These are phyloP conservation scores for Eolophus roseicapilla DNA, from an alignment of 2,113 vertebrate species.

Conservation along the genomic window DNA sequence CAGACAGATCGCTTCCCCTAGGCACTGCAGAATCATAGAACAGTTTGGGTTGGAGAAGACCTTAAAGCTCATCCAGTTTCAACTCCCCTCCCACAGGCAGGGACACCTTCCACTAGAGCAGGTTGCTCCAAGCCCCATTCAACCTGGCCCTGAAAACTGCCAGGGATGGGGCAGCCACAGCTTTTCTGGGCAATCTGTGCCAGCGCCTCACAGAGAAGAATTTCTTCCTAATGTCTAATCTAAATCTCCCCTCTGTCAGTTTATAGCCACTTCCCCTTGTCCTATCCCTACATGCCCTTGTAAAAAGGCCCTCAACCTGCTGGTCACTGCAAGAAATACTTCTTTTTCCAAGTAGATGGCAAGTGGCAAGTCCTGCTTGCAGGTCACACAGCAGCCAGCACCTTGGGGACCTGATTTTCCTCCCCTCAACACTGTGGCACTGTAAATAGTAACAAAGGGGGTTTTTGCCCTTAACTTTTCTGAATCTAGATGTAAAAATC, in stretches of 20 bases:
- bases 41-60: not conserved
- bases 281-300: not conserved
- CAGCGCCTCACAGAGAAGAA: not conserved
- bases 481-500: not conserved
- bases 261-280: not conserved
- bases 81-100: not conserved
- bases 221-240: not conserved
- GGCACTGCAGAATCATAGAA: not conserved
- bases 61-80: not conserved
- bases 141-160: not conserved
- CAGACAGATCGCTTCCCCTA: accelerated
- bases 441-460: not conserved
- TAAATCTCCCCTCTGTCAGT: not conserved
- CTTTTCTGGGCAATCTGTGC: not conserved
- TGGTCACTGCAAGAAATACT: not conserved
- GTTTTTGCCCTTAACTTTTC: not conserved
- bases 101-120: not conserved
- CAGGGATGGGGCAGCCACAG: not conserved
- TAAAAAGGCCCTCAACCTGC: not conserved
- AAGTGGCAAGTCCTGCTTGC: not conserved
- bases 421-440: not conserved
- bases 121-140: not conserved
- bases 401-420: not conserved
- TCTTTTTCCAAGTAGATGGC: not conserved
- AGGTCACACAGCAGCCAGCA: not conserved